Percentiles rank a stretch among this genome's conserved stretches.
phyloP scores from a whole-genome alignment of 1,140 invertebrate species.

The Orchestia grillus region DNA sequence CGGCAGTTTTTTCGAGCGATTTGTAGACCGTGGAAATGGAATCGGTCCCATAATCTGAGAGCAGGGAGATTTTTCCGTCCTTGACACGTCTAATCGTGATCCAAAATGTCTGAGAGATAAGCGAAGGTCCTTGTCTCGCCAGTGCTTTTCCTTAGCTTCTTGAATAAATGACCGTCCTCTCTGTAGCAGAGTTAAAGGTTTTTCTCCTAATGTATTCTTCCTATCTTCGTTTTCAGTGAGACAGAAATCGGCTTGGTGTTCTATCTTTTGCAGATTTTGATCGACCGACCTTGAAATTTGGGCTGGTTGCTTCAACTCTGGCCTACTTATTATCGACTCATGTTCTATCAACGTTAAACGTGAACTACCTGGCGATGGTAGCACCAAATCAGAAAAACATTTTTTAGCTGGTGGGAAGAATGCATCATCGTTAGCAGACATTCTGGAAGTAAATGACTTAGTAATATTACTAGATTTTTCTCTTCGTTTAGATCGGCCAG shows the following conservation, averaged over 20 bases:
- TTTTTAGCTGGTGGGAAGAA: conserved; percentile 23
- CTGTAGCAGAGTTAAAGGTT: conserved; percentile 27
- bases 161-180: conserved; percentile 38
- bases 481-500: conserved; percentile 33
- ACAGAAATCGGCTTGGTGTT: neutral
- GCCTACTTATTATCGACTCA: neutral
- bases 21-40: neutral
- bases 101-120: conserved; percentile 28
- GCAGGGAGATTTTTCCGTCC: neutral
- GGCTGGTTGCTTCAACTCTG: neutral
- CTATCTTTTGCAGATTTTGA: conserved; percentile 11
- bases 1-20: neutral
- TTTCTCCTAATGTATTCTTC: neutral
- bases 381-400: neutral
- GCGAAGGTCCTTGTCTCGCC: conserved; percentile 10
- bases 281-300: neutral
- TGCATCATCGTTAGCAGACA: neutral
- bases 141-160: conserved; percentile 17
- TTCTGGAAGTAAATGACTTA: neutral
- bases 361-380: neutral
- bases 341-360: neutral
- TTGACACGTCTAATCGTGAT: conserved; percentile 16
- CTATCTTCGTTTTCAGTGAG: neutral
- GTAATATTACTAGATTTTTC: neutral
- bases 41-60: neutral